Conservation (phyloP, 2,113 vertebrate genomes). For the Neopipo cinnamomea region DNA sequence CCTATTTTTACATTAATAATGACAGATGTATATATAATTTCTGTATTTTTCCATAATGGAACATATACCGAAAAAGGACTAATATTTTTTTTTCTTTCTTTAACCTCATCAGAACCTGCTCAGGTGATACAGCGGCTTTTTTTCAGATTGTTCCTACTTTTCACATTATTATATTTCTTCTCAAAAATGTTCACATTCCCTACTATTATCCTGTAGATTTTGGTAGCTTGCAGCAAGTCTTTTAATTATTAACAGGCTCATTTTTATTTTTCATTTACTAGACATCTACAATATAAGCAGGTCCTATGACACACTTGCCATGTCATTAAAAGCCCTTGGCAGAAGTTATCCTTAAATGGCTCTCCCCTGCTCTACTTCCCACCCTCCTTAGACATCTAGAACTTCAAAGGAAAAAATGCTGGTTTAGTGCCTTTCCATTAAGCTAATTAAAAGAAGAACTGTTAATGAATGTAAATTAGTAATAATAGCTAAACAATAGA, state of each 20-base stretch:
- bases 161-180: not conserved
- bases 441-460: slow-evolving; percentile 61
- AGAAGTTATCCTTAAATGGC: not conserved
- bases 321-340: not conserved
- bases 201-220: not conserved
- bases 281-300: not conserved
- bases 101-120: not conserved
- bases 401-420: not conserved
- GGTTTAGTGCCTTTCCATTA: slow-evolving; percentile 46
- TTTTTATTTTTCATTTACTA: not conserved
- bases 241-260: not conserved
- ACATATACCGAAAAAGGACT: not conserved
- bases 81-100: not conserved
- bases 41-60: not conserved
- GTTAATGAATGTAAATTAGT: slow-evolving; percentile 49
- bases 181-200: not conserved
- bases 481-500: not conserved
- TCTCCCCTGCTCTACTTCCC: not conserved
- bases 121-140: not conserved
- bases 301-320: not conserved
- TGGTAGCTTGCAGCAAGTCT: not conserved
- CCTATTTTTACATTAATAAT: not conserved
- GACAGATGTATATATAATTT: not conserved
- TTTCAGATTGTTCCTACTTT: not conserved
- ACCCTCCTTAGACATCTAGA: not conserved